Evolutionary conservation across 2,888 invertebrate species (phyloP).

Genomic region (Mamestra brassicae): DNA sequence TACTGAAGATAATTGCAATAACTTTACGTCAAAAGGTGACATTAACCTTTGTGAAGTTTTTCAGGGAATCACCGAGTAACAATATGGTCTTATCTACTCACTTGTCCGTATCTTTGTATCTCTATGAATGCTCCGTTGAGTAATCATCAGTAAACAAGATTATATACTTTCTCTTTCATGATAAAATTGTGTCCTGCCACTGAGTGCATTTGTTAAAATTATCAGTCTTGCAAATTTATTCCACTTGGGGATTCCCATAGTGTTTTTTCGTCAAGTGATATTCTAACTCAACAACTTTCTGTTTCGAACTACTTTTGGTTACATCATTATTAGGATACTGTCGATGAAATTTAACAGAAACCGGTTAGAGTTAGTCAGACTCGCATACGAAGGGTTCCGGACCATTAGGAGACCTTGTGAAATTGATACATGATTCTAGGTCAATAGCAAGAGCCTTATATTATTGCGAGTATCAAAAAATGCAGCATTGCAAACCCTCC

Average conservation of each 20-base stretch:
- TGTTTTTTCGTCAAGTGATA: not conserved
- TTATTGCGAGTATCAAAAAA: too few species aligned
- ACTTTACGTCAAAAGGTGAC: conserved; percentile 17
- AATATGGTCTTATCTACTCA: conserved; percentile 15
- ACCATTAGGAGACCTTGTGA: too few species aligned
- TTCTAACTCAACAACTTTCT: not conserved
- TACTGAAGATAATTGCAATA: not conserved
- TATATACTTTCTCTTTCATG: conserved; percentile 7
- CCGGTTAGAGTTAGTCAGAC: too few species aligned
- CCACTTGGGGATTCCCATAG: not conserved
- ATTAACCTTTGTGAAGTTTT: conserved; percentile 1
- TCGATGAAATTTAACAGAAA: not conserved
- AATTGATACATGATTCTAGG: too few species aligned
- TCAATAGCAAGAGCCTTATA: too few species aligned
- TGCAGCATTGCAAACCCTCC: too few species aligned
- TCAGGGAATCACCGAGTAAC: conserved; percentile 39
- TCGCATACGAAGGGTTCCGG: too few species aligned
- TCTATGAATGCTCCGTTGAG: not conserved
- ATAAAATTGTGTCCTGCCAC: not conserved
- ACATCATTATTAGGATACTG: not conserved
- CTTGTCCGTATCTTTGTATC: not conserved
- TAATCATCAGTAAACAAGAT: conserved; percentile 17
- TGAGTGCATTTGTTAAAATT: too few species aligned
- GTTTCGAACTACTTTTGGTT: not conserved
- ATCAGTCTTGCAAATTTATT: not conserved